Evolutionary conservation across 2,797 vertebrate genomes (phyloP), one percentile per base, ranked within the genome.

Genomic region (Poeciliopsis turneri): DNA sequence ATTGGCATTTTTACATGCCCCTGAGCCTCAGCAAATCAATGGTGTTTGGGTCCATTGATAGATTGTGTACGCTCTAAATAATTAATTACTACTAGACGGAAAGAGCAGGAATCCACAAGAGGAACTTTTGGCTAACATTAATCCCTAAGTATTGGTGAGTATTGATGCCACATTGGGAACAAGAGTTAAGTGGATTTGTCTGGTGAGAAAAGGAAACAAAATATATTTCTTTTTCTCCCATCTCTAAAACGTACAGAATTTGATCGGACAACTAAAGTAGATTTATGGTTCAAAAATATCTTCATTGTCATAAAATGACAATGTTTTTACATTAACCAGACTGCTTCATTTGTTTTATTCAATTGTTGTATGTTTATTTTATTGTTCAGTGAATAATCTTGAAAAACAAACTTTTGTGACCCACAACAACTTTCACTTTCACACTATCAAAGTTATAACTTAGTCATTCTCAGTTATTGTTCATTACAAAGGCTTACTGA

Each of bases 51-150:
- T 87, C 83, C 86, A 77, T 43, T 92, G 88, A 94, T 84, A 88
- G 89, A 92, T 91, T 86, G 92, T 85, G 82, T 90, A 90, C 90
- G 89, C 90, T 91, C 92, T 94, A 92, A 94, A 95, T 95, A 94
- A 94, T 95, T 87, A 92, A 95, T 92, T 86, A 88, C 86, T 43
- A 78, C 84, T 87, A 85, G 90, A 93, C 82, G 86, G 89, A 93
- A 91, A 81, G 83, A 87, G 86, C 84, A 78, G 88, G 88, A 78
- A 90, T 86, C 91, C 89, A 87, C 82, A 86, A 64, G 71, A 83
- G 86, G 72, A 82, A 73, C 82, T 90, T 94, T 91, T 87, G 79
- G 81, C 84, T 74, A 88, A 88, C 83, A 82, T 78, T 93, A 90
- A 93, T 94, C 90, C 88, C 79, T 83, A 82, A 84, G 91, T 69